Evolutionary conservation across 2,113 vertebrate species (phyloP).

Genomic region (Bufo gargarizans): DNA sequence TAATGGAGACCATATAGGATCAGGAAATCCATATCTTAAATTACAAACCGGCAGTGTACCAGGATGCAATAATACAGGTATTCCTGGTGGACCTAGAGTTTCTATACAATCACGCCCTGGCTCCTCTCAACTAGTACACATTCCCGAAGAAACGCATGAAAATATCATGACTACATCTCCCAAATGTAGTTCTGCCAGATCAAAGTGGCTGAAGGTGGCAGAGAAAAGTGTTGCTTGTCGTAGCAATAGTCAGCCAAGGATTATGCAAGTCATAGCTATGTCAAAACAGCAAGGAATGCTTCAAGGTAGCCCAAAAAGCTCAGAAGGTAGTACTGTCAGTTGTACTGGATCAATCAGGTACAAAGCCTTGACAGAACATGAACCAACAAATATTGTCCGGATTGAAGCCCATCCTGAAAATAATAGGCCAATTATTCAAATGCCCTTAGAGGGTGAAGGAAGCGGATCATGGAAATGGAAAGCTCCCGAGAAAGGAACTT

Average conservation of each 20-base stretch:
- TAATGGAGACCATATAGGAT: constrained; percentile 83
- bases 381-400: constrained; percentile 86
- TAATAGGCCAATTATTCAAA: constrained; percentile 85
- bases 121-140: constrained; percentile 94
- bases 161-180: constrained; percentile 79
- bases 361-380: constrained; percentile 84
- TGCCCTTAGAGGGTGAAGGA: constrained; percentile 86
- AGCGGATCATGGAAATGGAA: constrained; percentile 97
- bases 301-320: constrained; percentile 87
- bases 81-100: constrained; percentile 86
- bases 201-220: constrained; percentile 91
- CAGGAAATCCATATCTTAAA: constrained; percentile 84
- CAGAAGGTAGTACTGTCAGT: constrained; percentile 81
- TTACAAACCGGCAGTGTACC: constrained; percentile 84
- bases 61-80: constrained; percentile 84
- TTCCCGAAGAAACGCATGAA: constrained; percentile 95
- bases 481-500: constrained; percentile 84
- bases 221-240: constrained; percentile 87
- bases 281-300: constrained; percentile 96
- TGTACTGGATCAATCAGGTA: constrained; percentile 85
- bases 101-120: constrained; percentile 91
- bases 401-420: constrained; percentile 96
- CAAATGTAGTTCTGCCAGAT: constrained; percentile 79
- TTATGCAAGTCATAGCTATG: constrained; percentile 97
- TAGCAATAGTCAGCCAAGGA: constrained; percentile 85